Percentiles rank a stretch among this genome's conserved stretches.
These are phyloP conservation scores for Catagonus wagneri DNA, from an alignment of 2,113 vertebrate species.

Conservation along the genomic window DNA sequence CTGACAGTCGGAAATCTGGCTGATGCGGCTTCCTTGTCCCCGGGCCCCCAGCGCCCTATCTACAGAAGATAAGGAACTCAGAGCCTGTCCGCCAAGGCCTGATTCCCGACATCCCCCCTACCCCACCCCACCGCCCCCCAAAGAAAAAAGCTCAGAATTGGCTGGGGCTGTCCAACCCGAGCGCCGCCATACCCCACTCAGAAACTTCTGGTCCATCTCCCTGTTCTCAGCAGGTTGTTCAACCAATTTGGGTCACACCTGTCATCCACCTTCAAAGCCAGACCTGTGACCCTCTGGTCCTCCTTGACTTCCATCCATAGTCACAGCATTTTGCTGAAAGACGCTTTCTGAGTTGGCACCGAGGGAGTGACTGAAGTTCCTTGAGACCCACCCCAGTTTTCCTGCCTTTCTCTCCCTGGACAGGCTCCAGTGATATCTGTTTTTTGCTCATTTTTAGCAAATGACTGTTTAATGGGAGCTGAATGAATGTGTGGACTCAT, in stretches of 20 bases:
- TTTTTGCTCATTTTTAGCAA: constrained; percentile 42
- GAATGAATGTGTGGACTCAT: neutral
- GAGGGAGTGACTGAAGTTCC: neutral
- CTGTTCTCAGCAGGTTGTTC: neutral
- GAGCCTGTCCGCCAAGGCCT: constrained; percentile 26
- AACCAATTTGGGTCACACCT: neutral
- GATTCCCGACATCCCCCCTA: neutral
- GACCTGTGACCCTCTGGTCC: neutral
- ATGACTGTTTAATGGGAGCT: neutral
- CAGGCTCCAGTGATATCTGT: neutral
- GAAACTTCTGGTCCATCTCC: neutral
- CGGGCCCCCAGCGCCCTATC: neutral
- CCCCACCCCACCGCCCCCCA: neutral
- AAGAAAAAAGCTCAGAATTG: constrained; percentile 10
- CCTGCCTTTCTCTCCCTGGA: neutral
- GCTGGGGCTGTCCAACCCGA: neutral
- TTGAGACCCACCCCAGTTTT: neutral
- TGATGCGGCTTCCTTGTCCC: neutral
- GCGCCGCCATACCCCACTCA: neutral
- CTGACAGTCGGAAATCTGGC: constrained; percentile 18
- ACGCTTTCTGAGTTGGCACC: neutral
- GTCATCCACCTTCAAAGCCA: neutral
- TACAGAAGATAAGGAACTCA: constrained; percentile 61
- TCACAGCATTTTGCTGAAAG: neutral
- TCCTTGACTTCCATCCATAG: neutral